Evolutionary conservation across 1,140 invertebrate genomes (phyloP).

Genomic region (Coenobita brevimanus): DNA sequence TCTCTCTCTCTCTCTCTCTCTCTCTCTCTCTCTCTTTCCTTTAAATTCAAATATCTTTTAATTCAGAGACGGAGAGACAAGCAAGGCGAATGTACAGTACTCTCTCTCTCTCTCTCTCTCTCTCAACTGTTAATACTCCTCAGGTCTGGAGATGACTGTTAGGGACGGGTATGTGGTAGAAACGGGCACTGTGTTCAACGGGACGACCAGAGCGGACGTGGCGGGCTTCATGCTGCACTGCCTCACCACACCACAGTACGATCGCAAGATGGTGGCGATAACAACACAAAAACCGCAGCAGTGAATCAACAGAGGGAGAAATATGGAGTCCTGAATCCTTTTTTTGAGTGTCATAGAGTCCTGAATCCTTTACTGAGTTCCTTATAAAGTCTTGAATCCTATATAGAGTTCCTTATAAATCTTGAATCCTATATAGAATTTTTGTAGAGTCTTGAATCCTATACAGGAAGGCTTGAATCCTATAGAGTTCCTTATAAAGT

Average conservation of each 20-base stretch:
- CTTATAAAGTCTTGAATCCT: too few relatives aligned
- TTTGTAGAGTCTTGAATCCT: too few relatives aligned
- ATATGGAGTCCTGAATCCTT: too few relatives aligned
- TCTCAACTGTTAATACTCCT: too few relatives aligned
- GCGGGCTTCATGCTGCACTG: slow-evolving; percentile 34
- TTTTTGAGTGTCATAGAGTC: too few relatives aligned
- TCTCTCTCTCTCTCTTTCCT: background rate
- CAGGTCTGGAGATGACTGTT: slow-evolving; percentile 13
- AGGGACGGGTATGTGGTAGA: slow-evolving; percentile 14
- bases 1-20: too few relatives aligned
- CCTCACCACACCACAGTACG: background rate
- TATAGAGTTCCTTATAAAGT: too few relatives aligned
- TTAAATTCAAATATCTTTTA: background rate
- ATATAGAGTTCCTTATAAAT: too few relatives aligned
- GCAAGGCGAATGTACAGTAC: too few relatives aligned
- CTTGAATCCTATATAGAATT: too few relatives aligned
- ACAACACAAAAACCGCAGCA: background rate
- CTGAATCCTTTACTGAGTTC: too few relatives aligned
- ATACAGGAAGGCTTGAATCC: too few relatives aligned
- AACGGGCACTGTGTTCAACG: slow-evolving; percentile 7
- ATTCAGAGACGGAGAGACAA: background rate
- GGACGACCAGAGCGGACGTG: slow-evolving; percentile 21
- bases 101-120: background rate
- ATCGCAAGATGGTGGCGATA: slow-evolving; percentile 31
- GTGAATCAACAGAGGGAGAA: background rate